phyloP scores from a whole-genome alignment of 2,797 vertebrate genomes.

The Syngnathus rostellatus region DNA sequence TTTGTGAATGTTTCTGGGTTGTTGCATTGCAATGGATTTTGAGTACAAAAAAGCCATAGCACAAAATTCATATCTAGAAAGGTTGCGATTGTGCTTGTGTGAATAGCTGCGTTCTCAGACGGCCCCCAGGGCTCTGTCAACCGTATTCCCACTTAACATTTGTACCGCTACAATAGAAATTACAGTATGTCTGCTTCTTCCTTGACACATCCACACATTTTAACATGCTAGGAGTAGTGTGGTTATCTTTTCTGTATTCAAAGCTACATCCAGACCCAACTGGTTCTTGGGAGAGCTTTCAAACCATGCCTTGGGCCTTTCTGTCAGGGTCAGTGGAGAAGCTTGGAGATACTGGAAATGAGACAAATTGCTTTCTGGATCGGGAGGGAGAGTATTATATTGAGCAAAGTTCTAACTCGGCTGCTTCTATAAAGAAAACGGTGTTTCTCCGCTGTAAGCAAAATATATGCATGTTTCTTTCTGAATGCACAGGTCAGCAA shows the following conservation, averaged over 20 bases:
- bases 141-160: slow-evolving; percentile 45
- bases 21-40: slow-evolving; percentile 23
- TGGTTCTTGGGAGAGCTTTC: slow-evolving; percentile 34
- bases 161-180: slow-evolving; percentile 43
- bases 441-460: not conserved
- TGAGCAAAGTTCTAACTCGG: slow-evolving; percentile 33
- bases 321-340: slow-evolving; percentile 28
- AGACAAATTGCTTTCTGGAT: slow-evolving; percentile 56
- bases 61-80: slow-evolving; percentile 55
- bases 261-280: slow-evolving; percentile 26
- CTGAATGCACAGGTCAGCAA: too few species aligned
- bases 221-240: slow-evolving; percentile 22
- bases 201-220: slow-evolving; percentile 15
- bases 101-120: slow-evolving; percentile 44
- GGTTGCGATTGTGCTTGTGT: slow-evolving; percentile 51
- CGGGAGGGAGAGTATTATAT: slow-evolving; percentile 34
- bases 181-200: slow-evolving; percentile 24
- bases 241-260: slow-evolving; percentile 29
- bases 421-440: slow-evolving; percentile 26
- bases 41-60: slow-evolving; percentile 44
- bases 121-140: slow-evolving; percentile 44
- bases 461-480: too few species aligned
- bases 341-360: slow-evolving; percentile 44
- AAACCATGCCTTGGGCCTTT: slow-evolving; percentile 29
- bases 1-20: slow-evolving; percentile 25